Conservation (phyloP, 2,797 vertebrate genomes). For the Enteromius argenteus region DNA sequence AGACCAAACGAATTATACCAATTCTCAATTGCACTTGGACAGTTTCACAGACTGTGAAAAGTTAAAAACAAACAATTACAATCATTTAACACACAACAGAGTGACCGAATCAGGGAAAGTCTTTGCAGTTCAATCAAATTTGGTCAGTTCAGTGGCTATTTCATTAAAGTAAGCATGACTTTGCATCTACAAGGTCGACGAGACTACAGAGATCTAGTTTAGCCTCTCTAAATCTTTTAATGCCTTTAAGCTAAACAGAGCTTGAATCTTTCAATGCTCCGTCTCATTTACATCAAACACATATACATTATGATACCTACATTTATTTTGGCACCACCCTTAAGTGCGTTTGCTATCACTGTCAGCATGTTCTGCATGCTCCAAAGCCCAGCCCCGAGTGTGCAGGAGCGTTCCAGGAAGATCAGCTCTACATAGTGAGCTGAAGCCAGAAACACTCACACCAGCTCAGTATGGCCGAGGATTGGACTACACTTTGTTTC, state of each 20-base stretch:
- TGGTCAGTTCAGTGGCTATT: neutral
- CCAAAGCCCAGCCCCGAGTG: conserved; percentile 7
- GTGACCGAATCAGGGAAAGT: neutral
- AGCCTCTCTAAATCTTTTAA: conserved; percentile 24
- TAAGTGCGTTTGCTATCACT: conserved; percentile 72
- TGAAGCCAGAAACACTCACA: conserved; percentile 32
- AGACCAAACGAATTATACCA: neutral
- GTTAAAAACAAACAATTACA: neutral
- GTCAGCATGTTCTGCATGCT: conserved; percentile 74
- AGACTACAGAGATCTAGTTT: conserved; percentile 4
- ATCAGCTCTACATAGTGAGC: neutral
- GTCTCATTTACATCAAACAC: conserved; percentile 63
- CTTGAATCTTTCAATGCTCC: neutral
- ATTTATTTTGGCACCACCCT: conserved; percentile 68
- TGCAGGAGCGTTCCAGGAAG: neutral
- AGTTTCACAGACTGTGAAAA: neutral
- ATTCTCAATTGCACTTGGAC: neutral
- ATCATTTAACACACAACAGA: neutral
- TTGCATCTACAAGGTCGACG: conserved; percentile 20
- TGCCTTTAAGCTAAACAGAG: conserved; percentile 57
- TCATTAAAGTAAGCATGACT: conserved; percentile 15
- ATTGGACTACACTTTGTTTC: conserved; percentile 10
- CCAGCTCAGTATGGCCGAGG: neutral
- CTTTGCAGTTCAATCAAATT: neutral
- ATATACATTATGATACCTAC: conserved; percentile 55